phyloP scores from a whole-genome alignment of 2,888 invertebrate species.

The Cosmopolites sordidus region DNA sequence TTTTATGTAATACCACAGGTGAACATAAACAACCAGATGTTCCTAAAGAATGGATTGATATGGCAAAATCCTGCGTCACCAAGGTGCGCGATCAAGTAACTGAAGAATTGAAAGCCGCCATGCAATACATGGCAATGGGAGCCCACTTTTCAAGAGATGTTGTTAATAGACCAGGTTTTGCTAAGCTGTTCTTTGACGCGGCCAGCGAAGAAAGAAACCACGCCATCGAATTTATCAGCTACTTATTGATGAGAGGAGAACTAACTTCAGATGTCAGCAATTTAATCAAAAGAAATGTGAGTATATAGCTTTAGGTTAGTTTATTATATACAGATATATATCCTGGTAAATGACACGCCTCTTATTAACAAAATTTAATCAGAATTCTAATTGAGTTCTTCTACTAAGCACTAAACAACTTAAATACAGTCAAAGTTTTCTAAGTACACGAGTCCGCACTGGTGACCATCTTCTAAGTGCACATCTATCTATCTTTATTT shows the following conservation, averaged over 20 bases:
- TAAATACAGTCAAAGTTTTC: too few relatives aligned
- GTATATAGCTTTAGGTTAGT: constrained; percentile 23
- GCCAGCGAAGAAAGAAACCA: constrained; percentile 85
- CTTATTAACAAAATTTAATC: too few relatives aligned
- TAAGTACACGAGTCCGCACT: too few relatives aligned
- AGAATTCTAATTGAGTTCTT: too few relatives aligned
- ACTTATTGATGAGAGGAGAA: constrained; percentile 83
- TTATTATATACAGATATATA: too few relatives aligned
- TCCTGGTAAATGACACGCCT: too few relatives aligned
- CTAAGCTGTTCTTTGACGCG: constrained; percentile 78
- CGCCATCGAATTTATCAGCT: constrained; percentile 80
- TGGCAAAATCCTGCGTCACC: constrained; percentile 60
- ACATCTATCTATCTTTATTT: too few relatives aligned
- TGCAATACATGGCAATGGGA: constrained; percentile 78
- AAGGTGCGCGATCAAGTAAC: constrained; percentile 69
- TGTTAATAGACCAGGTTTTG: constrained; percentile 81
- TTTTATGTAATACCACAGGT: constrained; percentile 47
- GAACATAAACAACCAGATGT: constrained; percentile 52
- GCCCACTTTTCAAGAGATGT: constrained; percentile 74
- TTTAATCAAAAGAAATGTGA: constrained; percentile 50
- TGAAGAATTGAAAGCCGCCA: constrained; percentile 72
- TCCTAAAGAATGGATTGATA: constrained; percentile 63
- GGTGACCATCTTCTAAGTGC: too few relatives aligned
- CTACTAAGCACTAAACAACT: too few relatives aligned
- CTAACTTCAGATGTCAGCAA: constrained; percentile 58